Base-by-base conservation (phyloP, 2,113 vertebrate genomes). In the Phrynosoma blainvillii region DNA sequence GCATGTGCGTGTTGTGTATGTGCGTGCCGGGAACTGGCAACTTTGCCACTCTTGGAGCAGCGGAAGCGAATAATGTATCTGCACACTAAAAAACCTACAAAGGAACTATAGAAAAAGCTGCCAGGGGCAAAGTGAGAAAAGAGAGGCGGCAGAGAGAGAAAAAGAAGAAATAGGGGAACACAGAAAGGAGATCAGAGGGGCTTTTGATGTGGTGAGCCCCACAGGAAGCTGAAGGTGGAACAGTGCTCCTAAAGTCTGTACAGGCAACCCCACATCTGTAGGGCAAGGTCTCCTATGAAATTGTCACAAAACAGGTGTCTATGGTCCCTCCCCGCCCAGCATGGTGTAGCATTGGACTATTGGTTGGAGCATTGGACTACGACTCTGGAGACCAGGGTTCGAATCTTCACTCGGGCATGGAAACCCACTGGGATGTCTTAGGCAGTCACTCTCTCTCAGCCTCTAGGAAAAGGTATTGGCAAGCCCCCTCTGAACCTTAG, bases 191-290 rank as follows among this genome's bases (percentile, higher is more conserved):
- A 84, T 88, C 81, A 70, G 65, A 88, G 74, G n/a, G 42, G 6
- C 65, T 78, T 88, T 78, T 78, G 73, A 56, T 88, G 74, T 83
- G 65, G 77, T 3, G n/a, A 84, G 78, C 62, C 62, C 14, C 62
- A 8, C 65, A 1, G 32, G n/a, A 56, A 7, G 36, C 56, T 23
- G n/a, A 20, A n/a, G 62, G 68, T 11, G 65, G 47, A 47, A 47
- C 47, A 47, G 7, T 47, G 47, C 47, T 18, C 25, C 42, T 42
- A 36, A 68, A 25, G 11, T n/a, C 5, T 65, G 18, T 18, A 30
- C 32, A 76, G 36, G 36, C 5, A 83, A 30, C 1, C 27, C 16
- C 23, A 21, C 21, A 30, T 27, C 59, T 30, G 40, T 74, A 23
- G 27, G 54, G 27, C 20, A 36, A 27, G n/a, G 40, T n/a, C 18